Conservation (phyloP, 2,888 invertebrate genomes). For the Neoascia interrupta region DNA sequence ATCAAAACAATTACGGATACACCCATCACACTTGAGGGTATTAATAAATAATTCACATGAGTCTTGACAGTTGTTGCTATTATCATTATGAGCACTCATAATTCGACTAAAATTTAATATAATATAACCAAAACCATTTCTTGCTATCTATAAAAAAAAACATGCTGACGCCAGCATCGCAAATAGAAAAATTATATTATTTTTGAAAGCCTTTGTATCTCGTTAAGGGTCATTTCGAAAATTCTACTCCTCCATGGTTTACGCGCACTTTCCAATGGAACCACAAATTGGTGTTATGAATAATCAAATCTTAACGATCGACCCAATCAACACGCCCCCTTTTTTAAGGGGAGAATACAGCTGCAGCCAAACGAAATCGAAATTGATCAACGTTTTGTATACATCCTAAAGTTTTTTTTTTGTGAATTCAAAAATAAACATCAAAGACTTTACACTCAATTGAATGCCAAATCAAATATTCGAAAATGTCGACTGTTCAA, state of each 20-base stretch:
- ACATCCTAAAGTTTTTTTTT: too few species aligned
- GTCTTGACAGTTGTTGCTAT: neutral
- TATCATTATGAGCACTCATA: neutral
- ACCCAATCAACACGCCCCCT: slow-evolving; percentile 44
- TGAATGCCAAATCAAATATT: neutral
- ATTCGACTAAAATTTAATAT: neutral
- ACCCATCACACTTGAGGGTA: neutral
- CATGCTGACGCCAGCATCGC: slow-evolving; percentile 14
- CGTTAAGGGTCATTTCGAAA: slow-evolving; percentile 5
- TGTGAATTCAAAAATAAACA: slow-evolving; percentile 1
- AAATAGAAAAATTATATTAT: slow-evolving; percentile 10
- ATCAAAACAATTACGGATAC: slow-evolving; percentile 5
- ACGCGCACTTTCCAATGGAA: neutral
- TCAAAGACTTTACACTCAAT: slow-evolving; percentile 21
- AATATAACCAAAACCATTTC: neutral
- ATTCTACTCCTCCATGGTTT: neutral
- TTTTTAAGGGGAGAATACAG: neutral
- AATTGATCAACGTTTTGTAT: slow-evolving; percentile 1
- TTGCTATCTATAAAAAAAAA: neutral
- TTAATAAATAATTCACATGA: neutral
- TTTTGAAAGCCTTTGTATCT: neutral
- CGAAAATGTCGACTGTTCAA: neutral
- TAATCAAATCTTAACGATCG: slow-evolving; percentile 37
- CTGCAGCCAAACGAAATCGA: slow-evolving; percentile 21
- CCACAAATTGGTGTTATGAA: too few species aligned